Base-by-base conservation (phyloP, 2,113 vertebrate genomes). In the Nansenia antarctica region DNA sequence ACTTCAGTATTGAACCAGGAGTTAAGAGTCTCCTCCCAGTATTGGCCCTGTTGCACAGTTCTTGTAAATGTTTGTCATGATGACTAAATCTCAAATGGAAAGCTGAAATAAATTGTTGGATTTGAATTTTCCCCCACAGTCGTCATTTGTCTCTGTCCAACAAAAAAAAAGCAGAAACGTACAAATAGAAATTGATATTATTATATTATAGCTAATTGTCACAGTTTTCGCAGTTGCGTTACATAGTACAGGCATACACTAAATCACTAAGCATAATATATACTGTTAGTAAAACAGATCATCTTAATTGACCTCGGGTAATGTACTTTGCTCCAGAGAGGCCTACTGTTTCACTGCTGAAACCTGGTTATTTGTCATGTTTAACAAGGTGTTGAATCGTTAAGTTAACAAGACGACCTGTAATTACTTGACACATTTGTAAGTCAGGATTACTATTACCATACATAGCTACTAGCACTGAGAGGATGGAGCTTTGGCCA, bases 61-160 rank as follows among this genome's bases (percentile, higher is more conserved):
- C 74, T 70, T 89, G 80, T 90, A 84, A 84, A 81, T 87, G 82
- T 91, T 87, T 79, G 67, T 84, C 80, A 74, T 72, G 60, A 79
- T 79, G 75, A 88, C 70, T 74, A 69, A 67, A 83, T 85, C 74
- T 85, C 82, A 30, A n/a, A 30, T 64, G 80, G 78, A 83, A 76
- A 91, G 78, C 80, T 67, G 82, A 85, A 91, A 91, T 90, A 90
- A 89, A 92, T 75, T 42, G 73, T 80, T 68, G 32, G 81, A 85
- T 89, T 89, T 77, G 24, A 81, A n/a, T 73, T 75, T 73, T 80
- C 55, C 70, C 73, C 47, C 55, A 55, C 20, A 68, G 24, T 39
- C 49, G 12, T 59, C n/a, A 6, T 26, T 30, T 7, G 31, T 65
- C 63, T 15, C 9, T 29, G 31, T 61, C 2, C 14, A 42, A 18